A percentile compares a stretch with the other conserved stretches of the same genome.
phyloP scores from a whole-genome alignment of 2,797 vertebrate genomes.

The Ciconia nigra region DNA sequence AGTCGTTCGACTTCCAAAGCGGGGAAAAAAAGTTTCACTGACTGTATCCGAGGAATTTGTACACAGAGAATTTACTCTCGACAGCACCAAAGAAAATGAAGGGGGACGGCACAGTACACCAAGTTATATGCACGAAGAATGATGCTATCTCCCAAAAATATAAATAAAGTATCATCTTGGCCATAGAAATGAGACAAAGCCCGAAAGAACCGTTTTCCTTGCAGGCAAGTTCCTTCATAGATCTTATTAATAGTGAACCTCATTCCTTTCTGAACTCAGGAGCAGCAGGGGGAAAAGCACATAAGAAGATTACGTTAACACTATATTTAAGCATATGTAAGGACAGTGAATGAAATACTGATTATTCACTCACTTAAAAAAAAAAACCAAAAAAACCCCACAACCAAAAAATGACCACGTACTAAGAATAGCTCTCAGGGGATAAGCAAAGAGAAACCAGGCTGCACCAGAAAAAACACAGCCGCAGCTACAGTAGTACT shows the following conservation, averaged over 20 bases:
- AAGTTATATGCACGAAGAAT: neutral
- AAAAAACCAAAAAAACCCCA: neutral
- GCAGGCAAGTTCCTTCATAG: constrained; percentile 6
- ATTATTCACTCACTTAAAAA: constrained; percentile 32
- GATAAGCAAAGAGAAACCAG: constrained; percentile 30
- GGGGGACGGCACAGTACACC: rapidly evolving
- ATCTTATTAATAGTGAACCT: neutral
- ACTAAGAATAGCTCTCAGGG: constrained; percentile 45
- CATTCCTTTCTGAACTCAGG: neutral
- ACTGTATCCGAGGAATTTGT: neutral
- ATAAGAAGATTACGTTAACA: constrained; percentile 58
- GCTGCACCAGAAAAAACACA: neutral
- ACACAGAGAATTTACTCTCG: neutral
- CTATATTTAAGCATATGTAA: constrained; percentile 66
- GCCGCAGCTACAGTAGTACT: neutral
- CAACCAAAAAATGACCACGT: neutral
- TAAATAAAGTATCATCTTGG: neutral
- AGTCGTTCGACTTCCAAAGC: neutral
- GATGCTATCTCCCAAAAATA: neutral
- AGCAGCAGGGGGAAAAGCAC: constrained; percentile 37
- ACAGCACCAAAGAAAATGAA: neutral
- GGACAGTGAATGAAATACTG: constrained; percentile 38
- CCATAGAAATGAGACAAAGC: neutral
- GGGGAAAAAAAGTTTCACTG: neutral
- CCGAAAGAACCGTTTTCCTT: neutral